phyloP scores from a whole-genome alignment of 2,888 invertebrate genomes.

The Drosophila mimica region DNA sequence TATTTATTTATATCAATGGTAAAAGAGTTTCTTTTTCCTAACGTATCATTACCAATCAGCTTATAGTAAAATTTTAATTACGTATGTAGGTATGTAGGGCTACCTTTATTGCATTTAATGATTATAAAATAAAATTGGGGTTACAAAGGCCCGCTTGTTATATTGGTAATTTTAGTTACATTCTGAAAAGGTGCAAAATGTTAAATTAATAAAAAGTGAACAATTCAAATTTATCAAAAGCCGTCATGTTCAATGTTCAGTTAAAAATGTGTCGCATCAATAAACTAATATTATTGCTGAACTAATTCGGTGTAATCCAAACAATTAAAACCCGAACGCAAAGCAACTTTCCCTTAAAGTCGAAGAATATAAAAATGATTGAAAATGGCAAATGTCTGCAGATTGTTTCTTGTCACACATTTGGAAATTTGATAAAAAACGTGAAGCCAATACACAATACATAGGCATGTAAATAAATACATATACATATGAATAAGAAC shows the following conservation, averaged over 20 bases:
- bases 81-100: slow-evolving; percentile 71
- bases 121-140: slow-evolving; percentile 66
- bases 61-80: slow-evolving; percentile 59
- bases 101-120: slow-evolving; percentile 74
- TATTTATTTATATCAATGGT: slow-evolving; percentile 55
- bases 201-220: slow-evolving; percentile 31
- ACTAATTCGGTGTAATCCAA: slow-evolving; percentile 6
- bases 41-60: slow-evolving; percentile 43
- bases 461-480: slow-evolving; percentile 46
- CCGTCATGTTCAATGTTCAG: slow-evolving; percentile 19
- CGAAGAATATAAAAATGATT: slow-evolving; percentile 26
- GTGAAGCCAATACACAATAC: slow-evolving; percentile 49
- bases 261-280: slow-evolving; percentile 28
- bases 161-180: slow-evolving; percentile 47
- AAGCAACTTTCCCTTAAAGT: slow-evolving; percentile 10
- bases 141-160: slow-evolving; percentile 34
- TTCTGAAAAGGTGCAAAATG: slow-evolving; percentile 15
- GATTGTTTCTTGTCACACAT: slow-evolving; percentile 26
- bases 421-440: slow-evolving; percentile 36
- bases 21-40: slow-evolving; percentile 42
- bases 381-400: slow-evolving; percentile 55
- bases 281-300: slow-evolving; percentile 12
- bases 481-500: slow-evolving; percentile 45
- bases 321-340: slow-evolving; percentile 18
- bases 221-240: slow-evolving; percentile 36